These are phyloP conservation scores for Chroicocephalus ridibundus DNA, from an alignment of 2,113 vertebrate genomes.

Conservation along the genomic window DNA sequence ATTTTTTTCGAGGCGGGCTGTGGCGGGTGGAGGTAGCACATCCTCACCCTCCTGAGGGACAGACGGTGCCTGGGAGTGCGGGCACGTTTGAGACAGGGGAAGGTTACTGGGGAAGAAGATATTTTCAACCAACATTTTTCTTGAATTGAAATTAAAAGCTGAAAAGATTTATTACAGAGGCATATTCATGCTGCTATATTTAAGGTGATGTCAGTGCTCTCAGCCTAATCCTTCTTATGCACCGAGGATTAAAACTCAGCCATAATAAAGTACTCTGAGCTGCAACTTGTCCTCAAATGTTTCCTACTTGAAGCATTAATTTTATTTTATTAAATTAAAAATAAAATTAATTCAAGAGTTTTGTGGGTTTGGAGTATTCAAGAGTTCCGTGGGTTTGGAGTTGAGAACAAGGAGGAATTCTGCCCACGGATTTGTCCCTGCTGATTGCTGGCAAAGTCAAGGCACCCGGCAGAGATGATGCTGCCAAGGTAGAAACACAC, in stretches of 20 bases:
- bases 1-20: not conserved
- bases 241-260: constrained; percentile 25
- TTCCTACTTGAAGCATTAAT: not conserved
- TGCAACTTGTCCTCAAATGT: constrained; percentile 40
- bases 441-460: not conserved
- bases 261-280: not conserved
- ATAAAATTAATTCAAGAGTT: not conserved
- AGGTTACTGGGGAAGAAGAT: not conserved
- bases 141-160: constrained; percentile 42
- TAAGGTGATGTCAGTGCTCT: constrained; percentile 50
- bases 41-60: not conserved
- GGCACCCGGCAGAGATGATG: not conserved
- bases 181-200: constrained; percentile 52
- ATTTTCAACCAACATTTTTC: constrained; percentile 13
- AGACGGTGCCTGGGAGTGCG: not conserved
- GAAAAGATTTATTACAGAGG: constrained; percentile 46
- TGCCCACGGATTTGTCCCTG: not conserved
- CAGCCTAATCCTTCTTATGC: constrained; percentile 45
- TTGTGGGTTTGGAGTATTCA: not conserved
- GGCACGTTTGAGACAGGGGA: not conserved
- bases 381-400: not conserved
- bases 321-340: constrained; percentile 31
- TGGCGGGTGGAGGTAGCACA: not conserved
- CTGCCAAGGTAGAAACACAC: not conserved
- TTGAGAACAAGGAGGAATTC: not conserved